Evolutionary conservation across 2,113 vertebrate species (phyloP), one percentile per base, ranked within the genome.

Genomic region (Percopsis transmontana): DNA sequence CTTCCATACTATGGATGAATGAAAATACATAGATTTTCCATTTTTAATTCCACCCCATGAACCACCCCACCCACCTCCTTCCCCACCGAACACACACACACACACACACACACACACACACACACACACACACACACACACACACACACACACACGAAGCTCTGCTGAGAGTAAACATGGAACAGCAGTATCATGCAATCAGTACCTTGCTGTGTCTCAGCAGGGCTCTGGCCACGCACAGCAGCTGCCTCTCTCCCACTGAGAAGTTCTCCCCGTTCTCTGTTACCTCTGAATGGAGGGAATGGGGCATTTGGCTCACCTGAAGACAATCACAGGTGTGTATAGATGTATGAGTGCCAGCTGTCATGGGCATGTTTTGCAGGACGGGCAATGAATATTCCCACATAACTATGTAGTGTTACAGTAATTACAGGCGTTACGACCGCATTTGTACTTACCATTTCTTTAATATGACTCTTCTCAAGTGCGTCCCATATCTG

Each of bases 211-310:
- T 93, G 87, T 91, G 91, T 54, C 91, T 88, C 61, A 94, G 90
- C 74, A 94, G 85, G 13, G 93, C 92, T 80, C 93, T 85, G 72
- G 92, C 89, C 72, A 94, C 90, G 78, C 92, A 94, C 75, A 93
- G 86, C 1, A 93, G 85, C 74, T 93, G 93, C 55, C 92, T 78
- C 69, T 94, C 92, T 67, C 92, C 93, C 77, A 93, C 91, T 1
- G 93, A 94, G 85, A 94, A 93, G 84, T 93, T 94, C 70, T 93
- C 93, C 54, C 92, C 93, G 39, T 93, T 94, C 85, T 94, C 93
- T 0, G 82, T 89, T 78, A 94, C 92, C 79, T 92, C 91, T 0
- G 91, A 92, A 53, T 90, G 64, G 50, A 94, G 88, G 2, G 88
- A 87, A 58, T 91, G 85, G 62, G 91, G 91, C 68, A 94, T 83